phyloP scores from a whole-genome alignment of 2,888 invertebrate genomes.

The Liodrosophila aerea region DNA sequence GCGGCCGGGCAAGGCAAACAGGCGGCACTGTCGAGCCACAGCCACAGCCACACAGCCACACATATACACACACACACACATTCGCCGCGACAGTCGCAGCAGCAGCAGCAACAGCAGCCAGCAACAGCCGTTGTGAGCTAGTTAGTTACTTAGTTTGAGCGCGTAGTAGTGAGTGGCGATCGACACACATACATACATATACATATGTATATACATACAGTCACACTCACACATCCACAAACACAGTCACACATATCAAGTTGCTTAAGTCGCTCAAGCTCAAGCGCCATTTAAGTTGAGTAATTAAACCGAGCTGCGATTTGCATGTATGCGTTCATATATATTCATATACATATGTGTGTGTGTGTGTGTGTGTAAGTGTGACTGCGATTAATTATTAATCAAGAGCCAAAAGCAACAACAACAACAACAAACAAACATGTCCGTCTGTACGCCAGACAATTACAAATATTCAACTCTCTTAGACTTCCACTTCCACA shows the following conservation, averaged over 20 bases:
- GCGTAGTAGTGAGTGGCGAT: slow-evolving; percentile 72
- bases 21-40: slow-evolving; percentile 63
- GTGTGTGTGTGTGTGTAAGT: slow-evolving; percentile 33
- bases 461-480: slow-evolving; percentile 64
- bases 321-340: slow-evolving; percentile 52
- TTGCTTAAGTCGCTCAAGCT: slow-evolving; percentile 76
- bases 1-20: slow-evolving; percentile 74
- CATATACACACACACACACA: slow-evolving; percentile 20
- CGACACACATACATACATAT: slow-evolving; percentile 44
- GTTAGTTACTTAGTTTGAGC: slow-evolving; percentile 72
- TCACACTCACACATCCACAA: slow-evolving; percentile 27
- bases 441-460: slow-evolving; percentile 62
- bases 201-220: slow-evolving; percentile 12
- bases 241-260: slow-evolving; percentile 52
- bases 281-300: slow-evolving; percentile 78
- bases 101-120: slow-evolving; percentile 28
- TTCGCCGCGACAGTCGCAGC: slow-evolving; percentile 21
- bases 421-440: slow-evolving; percentile 61
- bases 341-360: slow-evolving; percentile 7
- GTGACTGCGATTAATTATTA: slow-evolving; percentile 73
- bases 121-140: slow-evolving; percentile 54
- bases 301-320: slow-evolving; percentile 71
- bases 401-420: slow-evolving; percentile 68
- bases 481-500: too few species aligned
- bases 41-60: slow-evolving; percentile 29